Conservation (phyloP, 2,113 vertebrate genomes). For the Anarhynchus alexandrinus region DNA sequence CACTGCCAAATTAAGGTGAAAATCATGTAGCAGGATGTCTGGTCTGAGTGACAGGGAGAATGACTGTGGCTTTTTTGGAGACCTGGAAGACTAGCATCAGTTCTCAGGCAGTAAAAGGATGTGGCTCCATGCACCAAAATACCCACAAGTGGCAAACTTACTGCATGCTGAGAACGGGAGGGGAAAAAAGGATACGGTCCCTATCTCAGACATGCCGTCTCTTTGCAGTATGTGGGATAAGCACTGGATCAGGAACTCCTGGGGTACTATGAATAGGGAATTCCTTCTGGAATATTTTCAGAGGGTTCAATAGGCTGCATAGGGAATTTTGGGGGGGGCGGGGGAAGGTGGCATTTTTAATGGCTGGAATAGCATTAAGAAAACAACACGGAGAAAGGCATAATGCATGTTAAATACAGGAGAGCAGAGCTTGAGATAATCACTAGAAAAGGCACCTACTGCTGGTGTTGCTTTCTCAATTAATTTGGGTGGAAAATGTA, state of each 20-base stretch:
- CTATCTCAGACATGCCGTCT: fast-evolving
- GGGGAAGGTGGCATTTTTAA: not conserved
- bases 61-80: not conserved
- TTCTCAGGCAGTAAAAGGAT: not conserved
- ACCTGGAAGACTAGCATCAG: not conserved
- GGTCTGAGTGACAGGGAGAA: not conserved
- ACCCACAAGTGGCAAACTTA: not conserved
- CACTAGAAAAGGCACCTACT: not conserved
- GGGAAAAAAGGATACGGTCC: fast-evolving
- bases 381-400: not conserved
- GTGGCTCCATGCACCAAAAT: not conserved
- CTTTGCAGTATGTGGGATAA: not conserved
- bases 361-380: not conserved
- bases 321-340: not conserved
- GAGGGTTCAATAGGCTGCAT: not conserved
- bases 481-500: not conserved
- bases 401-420: not conserved
- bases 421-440: not conserved
- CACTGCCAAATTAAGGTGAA: slow-evolving; percentile 1
- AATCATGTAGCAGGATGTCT: not conserved
- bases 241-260: not conserved
- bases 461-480: not conserved
- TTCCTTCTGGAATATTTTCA: not conserved
- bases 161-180: not conserved
- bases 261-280: not conserved